A percentile compares a stretch with the other conserved stretches of the same genome.
These are phyloP conservation scores for Orthosia gothica DNA, from an alignment of 2,888 invertebrate species.

Conservation along the genomic window DNA sequence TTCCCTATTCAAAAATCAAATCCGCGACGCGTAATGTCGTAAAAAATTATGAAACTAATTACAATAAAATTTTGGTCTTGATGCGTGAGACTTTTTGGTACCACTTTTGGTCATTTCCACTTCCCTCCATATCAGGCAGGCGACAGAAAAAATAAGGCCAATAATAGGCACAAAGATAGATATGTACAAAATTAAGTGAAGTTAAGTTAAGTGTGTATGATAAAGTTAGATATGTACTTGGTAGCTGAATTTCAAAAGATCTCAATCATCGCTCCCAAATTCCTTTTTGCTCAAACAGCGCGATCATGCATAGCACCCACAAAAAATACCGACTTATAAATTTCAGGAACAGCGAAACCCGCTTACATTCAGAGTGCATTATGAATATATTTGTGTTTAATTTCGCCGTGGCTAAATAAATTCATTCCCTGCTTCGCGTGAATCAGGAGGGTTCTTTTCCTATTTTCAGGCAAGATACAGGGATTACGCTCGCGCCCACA, in stretches of 20 bases:
- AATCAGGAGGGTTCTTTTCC: conserved; percentile 81
- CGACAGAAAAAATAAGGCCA: no score
- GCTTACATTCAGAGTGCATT: conserved; percentile 52
- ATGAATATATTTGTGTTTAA: conserved; percentile 80
- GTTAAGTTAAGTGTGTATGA: no score
- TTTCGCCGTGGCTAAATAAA: conserved; percentile 80
- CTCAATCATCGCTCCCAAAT: not conserved
- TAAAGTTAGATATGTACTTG: not conserved
- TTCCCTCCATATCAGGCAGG: no score
- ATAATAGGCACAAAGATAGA: no score
- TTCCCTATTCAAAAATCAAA: no score
- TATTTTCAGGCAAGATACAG: conserved; percentile 79
- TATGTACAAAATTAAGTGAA: no score
- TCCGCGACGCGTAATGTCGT: no score
- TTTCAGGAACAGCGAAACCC: conserved; percentile 37
- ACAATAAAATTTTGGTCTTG: no score
- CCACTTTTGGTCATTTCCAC: no score
- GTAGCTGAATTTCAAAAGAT: not conserved
- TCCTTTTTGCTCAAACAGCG: not conserved
- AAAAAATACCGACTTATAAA: conserved; percentile 30
- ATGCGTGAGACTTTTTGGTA: no score
- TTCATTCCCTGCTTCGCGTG: conserved; percentile 80
- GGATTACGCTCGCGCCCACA: conserved; percentile 76
- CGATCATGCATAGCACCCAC: conserved; percentile 28
- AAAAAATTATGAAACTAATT: no score